phyloP scores from a whole-genome alignment of 2,888 invertebrate species.

The Dorcus parallelipipedus region DNA sequence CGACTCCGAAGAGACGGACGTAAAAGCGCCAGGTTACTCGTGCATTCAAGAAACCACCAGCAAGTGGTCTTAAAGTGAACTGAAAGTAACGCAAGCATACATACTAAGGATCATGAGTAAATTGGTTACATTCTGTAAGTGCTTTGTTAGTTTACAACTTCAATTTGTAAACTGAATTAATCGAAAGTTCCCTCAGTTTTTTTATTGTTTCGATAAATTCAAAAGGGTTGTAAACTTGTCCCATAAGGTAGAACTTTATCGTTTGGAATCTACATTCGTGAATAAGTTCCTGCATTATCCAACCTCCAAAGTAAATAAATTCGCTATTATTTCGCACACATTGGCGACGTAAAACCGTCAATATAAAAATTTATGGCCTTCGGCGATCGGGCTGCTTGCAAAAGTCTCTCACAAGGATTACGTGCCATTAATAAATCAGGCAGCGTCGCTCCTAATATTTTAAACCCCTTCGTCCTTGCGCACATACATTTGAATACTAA shows the following conservation, averaged over 20 bases:
- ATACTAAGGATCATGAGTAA: too few relatives aligned
- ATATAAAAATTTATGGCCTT: conserved; percentile 22
- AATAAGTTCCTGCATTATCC: background rate
- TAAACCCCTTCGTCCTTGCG: too few relatives aligned
- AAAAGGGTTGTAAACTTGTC: too few relatives aligned
- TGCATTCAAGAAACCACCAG: conserved; percentile 35
- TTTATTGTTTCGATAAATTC: background rate
- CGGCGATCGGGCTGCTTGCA: conserved; percentile 5
- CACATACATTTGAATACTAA: too few relatives aligned
- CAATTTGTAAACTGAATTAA: too few relatives aligned
- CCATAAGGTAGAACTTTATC: background rate
- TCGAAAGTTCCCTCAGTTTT: too few relatives aligned
- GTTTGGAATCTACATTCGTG: background rate
- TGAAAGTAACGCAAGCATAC: conserved; percentile 5
- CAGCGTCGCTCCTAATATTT: conserved; percentile 7
- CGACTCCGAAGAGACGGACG: background rate
- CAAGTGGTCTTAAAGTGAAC: conserved; percentile 31
- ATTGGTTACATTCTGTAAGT: too few relatives aligned
- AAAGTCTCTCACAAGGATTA: conserved; percentile 25
- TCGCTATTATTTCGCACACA: too few relatives aligned
- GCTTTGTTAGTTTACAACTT: too few relatives aligned
- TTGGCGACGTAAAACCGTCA: conserved; percentile 2
- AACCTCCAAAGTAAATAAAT: background rate
- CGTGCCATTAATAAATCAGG: conserved; percentile 27
- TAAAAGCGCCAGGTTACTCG: conserved; percentile 27